Conservation (phyloP, 2,113 vertebrate genomes). For the Apaloderma vittatum region DNA sequence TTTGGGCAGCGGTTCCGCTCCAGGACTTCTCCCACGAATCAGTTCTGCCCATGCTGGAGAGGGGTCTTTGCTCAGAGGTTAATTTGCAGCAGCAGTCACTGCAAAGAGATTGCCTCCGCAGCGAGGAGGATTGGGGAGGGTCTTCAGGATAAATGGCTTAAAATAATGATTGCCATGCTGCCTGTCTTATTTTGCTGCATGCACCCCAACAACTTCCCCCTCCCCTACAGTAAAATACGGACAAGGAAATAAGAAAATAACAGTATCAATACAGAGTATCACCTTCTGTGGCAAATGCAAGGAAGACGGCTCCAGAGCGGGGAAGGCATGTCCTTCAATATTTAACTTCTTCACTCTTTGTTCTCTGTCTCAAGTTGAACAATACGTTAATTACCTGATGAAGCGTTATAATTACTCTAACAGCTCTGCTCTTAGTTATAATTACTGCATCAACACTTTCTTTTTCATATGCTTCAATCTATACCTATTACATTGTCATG, state of each 20-base stretch:
- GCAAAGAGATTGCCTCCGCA: neutral
- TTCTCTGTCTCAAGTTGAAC: constrained; percentile 87
- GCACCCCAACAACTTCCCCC: neutral
- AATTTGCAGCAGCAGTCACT: neutral
- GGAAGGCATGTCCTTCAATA: constrained; percentile 88
- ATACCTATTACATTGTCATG: constrained; percentile 89
- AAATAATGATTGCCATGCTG: neutral
- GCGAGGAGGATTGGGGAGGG: neutral
- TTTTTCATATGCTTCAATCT: constrained; percentile 84
- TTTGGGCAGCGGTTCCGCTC: neutral
- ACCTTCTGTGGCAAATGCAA: neutral
- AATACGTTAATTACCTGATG: constrained; percentile 93
- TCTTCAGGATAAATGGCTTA: neutral
- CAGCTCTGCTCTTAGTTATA: constrained; percentile 86
- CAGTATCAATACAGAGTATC: constrained; percentile 15
- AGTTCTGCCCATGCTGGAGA: fast-evolving
- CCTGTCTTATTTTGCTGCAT: neutral
- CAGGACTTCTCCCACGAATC: neutral
- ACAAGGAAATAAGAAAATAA: constrained; percentile 60
- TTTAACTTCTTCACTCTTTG: constrained; percentile 89
- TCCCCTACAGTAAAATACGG: neutral
- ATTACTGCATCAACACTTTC: constrained; percentile 89
- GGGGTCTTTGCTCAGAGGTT: neutral
- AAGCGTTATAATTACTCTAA: constrained; percentile 94
- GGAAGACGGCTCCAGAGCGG: constrained; percentile 51